Base-by-base conservation (phyloP, 2,888 invertebrate species). In the Barypeithes pellucidus region DNA sequence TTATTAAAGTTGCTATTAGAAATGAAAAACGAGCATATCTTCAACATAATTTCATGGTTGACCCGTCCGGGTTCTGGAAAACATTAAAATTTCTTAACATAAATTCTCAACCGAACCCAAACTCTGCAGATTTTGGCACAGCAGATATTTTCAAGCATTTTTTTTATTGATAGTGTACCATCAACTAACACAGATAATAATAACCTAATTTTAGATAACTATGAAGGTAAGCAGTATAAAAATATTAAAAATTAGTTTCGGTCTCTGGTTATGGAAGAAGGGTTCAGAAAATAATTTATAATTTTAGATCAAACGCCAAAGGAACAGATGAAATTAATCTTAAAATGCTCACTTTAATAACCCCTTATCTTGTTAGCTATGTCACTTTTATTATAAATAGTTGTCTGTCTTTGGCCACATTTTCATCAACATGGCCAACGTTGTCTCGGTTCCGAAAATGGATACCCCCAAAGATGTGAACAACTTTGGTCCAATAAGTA, bases 301-400 rank as follows among this genome's bases (percentile, higher is more conserved):
- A 50, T n/a, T 24, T 50, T 24, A 50, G 5, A 22, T 24, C n/a
- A 8, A 50, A 24, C 8, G 50, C 50, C 16, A 50, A 22, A 20
- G 22, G 12, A 22, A 22, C 4, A 2, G 45, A 45, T 11, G 45
- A 45, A 20, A 47, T 47, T 20, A 5, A 50, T 24, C 50, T 50
- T 24, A 22, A 50, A 50, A 50, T 50, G 20, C 2, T 50, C 1
- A 24, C n/a, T n/a, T n/a, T 24, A 22, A 24, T 50, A 24, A 50
- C 22, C 22, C 12, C 50, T 16, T 24, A 50, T 50, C n/a, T 24
- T 3, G 2, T n/a, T n/a, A 50, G 12, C n/a, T 50, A 24, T 22
- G n/a, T 50, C 1, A 50, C 24, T 50, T 22, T 24, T 50, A 50
- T 50, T 50, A n/a, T 22, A 11, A 24, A 50, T n/a, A 50, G n/a